A percentile compares a stretch with the other conserved stretches of the same genome.
Evolutionary conservation across 2,113 vertebrate genomes (phyloP).

Genomic region (human): DNA sequence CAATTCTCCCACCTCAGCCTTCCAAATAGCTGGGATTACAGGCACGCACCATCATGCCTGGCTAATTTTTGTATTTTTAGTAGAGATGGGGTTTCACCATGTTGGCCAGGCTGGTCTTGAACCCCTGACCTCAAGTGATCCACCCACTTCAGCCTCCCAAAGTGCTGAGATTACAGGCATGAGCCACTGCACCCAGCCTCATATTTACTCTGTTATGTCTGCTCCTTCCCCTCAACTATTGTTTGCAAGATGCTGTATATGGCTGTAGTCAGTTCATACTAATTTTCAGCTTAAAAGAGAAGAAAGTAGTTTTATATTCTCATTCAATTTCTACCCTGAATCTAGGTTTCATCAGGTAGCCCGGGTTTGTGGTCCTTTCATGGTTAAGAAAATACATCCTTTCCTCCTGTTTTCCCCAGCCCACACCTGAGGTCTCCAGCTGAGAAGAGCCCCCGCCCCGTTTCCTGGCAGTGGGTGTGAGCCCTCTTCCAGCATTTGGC

Average conservation of each 20-base stretch:
- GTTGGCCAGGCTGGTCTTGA: too few relatives aligned
- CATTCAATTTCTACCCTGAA: neutral
- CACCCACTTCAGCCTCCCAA: too few relatives aligned
- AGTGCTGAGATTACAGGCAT: too few relatives aligned
- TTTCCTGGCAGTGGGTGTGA: neutral
- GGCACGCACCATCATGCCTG: too few relatives aligned
- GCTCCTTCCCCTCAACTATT: neutral
- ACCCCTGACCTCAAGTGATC: too few relatives aligned
- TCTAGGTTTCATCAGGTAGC: neutral
- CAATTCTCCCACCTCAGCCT: too few relatives aligned
- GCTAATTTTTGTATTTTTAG: too few relatives aligned
- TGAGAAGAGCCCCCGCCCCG: too few relatives aligned
- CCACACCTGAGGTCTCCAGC: neutral
- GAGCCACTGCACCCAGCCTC: fast-evolving
- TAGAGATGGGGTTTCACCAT: too few relatives aligned
- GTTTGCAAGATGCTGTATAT: neutral
- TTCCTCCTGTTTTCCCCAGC: neutral
- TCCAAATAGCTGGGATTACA: too few relatives aligned
- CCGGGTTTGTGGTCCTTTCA: neutral
- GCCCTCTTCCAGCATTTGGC: neutral
- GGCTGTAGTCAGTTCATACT: neutral
- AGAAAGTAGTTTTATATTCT: neutral
- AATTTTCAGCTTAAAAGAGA: constrained; percentile 31
- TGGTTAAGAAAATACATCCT: neutral
- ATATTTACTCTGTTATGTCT: neutral